Conservation (phyloP, 30 jellyfish, hydroid and myxozoan genomes). For the Rhopilema esculentum region DNA sequence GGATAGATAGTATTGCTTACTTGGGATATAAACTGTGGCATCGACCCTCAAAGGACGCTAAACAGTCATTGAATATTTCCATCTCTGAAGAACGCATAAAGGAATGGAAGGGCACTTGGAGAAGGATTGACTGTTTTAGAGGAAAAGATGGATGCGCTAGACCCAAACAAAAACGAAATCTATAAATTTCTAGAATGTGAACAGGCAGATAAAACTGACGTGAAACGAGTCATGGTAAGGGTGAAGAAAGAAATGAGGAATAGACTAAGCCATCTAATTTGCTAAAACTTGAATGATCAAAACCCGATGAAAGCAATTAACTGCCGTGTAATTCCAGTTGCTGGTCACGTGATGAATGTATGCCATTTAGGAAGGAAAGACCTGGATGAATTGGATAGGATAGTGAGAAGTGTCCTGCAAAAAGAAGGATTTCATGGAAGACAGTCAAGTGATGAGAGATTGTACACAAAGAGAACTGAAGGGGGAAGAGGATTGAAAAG, state of each 20-base stretch:
- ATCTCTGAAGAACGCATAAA: too few species aligned
- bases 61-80: too few species aligned
- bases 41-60: too few species aligned
- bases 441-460: slow-evolving; percentile 5
- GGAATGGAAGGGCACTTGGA: too few species aligned
- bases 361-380: neutral
- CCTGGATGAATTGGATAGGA: neutral
- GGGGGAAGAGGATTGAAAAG: slow-evolving; percentile 10
- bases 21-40: too few species aligned
- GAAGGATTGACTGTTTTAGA: neutral
- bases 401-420: neutral
- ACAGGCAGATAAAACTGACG: neutral
- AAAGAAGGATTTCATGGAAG: neutral
- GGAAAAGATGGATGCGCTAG: slow-evolving; percentile 5
- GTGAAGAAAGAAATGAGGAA: neutral
- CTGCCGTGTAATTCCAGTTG: neutral
- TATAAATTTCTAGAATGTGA: neutral
- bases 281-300: neutral
- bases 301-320: neutral
- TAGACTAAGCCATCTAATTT: neutral
- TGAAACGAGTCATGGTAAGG: neutral
- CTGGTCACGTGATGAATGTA: neutral
- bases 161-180: neutral
- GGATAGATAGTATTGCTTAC: too few species aligned
- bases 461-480: neutral